These are phyloP conservation scores for Atherinomorus stipes DNA, from an alignment of 2,113 vertebrate genomes.

Conservation along the genomic window DNA sequence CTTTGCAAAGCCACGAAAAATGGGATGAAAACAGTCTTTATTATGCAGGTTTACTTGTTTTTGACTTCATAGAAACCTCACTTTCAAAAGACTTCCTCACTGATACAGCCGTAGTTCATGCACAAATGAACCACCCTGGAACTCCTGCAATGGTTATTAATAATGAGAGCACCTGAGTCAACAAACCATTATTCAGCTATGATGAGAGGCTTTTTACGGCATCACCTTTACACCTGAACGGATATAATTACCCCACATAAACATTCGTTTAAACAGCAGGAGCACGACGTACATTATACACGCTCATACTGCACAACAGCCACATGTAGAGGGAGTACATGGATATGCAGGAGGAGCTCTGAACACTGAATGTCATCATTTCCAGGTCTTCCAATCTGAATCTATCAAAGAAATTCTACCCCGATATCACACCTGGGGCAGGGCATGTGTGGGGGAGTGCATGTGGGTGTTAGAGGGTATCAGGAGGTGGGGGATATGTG, in stretches of 20 bases:
- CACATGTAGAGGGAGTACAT: too few species aligned
- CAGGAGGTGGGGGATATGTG: too few species aligned
- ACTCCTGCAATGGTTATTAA: constrained; percentile 60
- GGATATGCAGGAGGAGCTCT: too few species aligned
- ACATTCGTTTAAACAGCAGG: constrained; percentile 51
- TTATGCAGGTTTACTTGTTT: constrained; percentile 17
- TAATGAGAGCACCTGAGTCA: constrained; percentile 76
- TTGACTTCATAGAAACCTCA: constrained; percentile 11
- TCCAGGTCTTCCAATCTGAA: too few species aligned
- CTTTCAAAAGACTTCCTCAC: constrained; percentile 26
- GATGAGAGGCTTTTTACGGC: constrained; percentile 59
- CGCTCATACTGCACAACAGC: too few species aligned
- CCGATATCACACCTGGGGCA: too few species aligned
- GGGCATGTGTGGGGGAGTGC: too few species aligned
- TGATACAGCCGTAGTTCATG: constrained; percentile 47
- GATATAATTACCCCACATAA: constrained; percentile 53
- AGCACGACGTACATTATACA: too few species aligned
- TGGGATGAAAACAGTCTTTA: constrained; percentile 7
- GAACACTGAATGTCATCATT: too few species aligned
- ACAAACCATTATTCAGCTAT: constrained; percentile 57
- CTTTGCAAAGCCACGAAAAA: constrained; percentile 11
- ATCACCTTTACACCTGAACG: constrained; percentile 47
- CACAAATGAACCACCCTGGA: constrained; percentile 69
- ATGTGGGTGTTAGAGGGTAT: too few species aligned
- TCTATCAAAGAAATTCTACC: too few species aligned